These are phyloP conservation scores for Crocallis elinguaria DNA, from an alignment of 2,888 invertebrate genomes.

Conservation along the genomic window DNA sequence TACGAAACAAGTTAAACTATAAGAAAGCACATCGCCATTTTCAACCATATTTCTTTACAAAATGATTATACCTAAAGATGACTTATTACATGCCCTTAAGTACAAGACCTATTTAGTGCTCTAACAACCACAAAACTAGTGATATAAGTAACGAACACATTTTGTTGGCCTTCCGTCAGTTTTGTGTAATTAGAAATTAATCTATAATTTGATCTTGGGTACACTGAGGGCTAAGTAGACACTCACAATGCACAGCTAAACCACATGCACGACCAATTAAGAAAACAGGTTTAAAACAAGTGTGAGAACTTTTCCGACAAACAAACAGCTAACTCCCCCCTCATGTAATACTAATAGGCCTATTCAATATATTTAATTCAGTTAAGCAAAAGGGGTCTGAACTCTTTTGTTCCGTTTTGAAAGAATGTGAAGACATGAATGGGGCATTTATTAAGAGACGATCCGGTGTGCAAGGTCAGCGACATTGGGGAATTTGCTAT, in stretches of 20 bases:
- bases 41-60: too few relatives aligned
- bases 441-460: slow-evolving; percentile 7
- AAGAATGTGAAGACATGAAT: slow-evolving; percentile 34
- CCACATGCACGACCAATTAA: slow-evolving; percentile 26
- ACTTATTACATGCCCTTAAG: too few relatives aligned
- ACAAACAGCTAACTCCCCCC: slow-evolving; percentile 36
- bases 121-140: too few relatives aligned
- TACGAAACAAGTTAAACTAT: too few relatives aligned
- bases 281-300: slow-evolving; percentile 46
- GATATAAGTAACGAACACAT: too few relatives aligned
- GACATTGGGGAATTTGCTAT: slow-evolving; percentile 5
- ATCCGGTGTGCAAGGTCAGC: slow-evolving; percentile 2
- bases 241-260: slow-evolving; percentile 16
- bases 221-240: slow-evolving; percentile 10
- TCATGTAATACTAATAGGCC: slow-evolving; percentile 61
- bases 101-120: too few relatives aligned
- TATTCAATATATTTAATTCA: slow-evolving; percentile 60
- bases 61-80: too few relatives aligned
- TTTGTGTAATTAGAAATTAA: slow-evolving; percentile 20
- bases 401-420: slow-evolving; percentile 44
- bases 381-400: slow-evolving; percentile 43
- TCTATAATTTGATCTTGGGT: slow-evolving; percentile 13
- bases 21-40: too few relatives aligned
- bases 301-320: slow-evolving; percentile 50
- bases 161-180: slow-evolving; percentile 15